Evolutionary conservation across 2,888 invertebrate species (phyloP), one percentile per base, ranked within the genome.

Genomic region (Callosobruchus maculatus): DNA sequence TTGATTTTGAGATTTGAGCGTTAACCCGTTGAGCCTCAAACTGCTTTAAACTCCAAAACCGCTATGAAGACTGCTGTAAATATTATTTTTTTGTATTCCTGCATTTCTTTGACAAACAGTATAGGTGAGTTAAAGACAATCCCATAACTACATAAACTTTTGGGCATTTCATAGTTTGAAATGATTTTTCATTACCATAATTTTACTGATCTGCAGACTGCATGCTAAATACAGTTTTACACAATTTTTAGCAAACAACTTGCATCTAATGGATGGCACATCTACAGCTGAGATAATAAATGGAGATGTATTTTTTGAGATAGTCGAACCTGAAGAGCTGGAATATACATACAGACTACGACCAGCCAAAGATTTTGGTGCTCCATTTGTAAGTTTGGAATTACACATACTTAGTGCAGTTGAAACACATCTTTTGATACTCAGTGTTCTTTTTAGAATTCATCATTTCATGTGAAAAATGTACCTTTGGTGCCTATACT

Each of bases 341-440:
- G 90, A 92, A 78, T 96, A 95, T 84, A 93, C 95, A 0, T 96
- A 94, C 84, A 90, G 94, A 83, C 89, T 96, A 72, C 90, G 93
- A 80, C 94, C 95, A 68, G 95, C 96, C 0, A 93, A 93, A 88
- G 93, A 95, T 87, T 96, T 96, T 89, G 96, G 96, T 26, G 88
- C 90, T 26, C 88, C 92, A 73, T 96, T 96, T 89, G 94, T 94
- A 90, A 91, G 92, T 22, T 22, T 26, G 91, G 22, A 26, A 72
- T 72, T 21, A 49, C 49, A 49, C 49, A 26, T 26, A 4, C 7
- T 73, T 72, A 22, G 22, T 73, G 49, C 7, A 73, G 68, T 0
- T 21, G 67, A 68, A 68, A 21, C 22, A 68, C 21, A 68, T 68
- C 7, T 67, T 71, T 67, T 68, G 66, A 72, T 68, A 20, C 20